Conservation (phyloP, 2,888 invertebrate genomes). For the Drosophila melanosoma region DNA sequence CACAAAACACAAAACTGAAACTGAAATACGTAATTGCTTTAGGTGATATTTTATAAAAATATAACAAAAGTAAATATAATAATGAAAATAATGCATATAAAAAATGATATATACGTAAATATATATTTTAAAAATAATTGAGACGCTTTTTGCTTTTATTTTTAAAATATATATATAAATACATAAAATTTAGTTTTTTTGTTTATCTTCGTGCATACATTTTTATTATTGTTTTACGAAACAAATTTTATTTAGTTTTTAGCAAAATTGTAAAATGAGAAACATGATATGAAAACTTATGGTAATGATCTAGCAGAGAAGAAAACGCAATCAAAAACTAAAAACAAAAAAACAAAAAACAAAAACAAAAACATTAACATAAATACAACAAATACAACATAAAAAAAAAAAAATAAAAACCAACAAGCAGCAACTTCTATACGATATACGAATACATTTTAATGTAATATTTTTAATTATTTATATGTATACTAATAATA, state of each 20-base stretch:
- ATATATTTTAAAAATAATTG: constrained; percentile 66
- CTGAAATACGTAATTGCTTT: constrained; percentile 84
- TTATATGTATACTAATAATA: constrained; percentile 85
- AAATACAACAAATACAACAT: constrained; percentile 33
- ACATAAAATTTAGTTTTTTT: constrained; percentile 54
- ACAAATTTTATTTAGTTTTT: constrained; percentile 83
- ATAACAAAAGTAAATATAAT: constrained; percentile 60
- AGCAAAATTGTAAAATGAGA: constrained; percentile 85
- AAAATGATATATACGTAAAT: constrained; percentile 52
- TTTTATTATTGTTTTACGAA: constrained; percentile 77
- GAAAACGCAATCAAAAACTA: constrained; percentile 74
- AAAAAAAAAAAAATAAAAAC: constrained; percentile 43
- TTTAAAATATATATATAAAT: constrained; percentile 57
- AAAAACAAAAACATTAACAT: constrained; percentile 45
- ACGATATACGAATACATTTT: constrained; percentile 84
- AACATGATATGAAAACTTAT: constrained; percentile 61
- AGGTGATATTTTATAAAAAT: constrained; percentile 83
- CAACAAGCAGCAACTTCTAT: constrained; percentile 79
- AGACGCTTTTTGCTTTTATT: constrained; percentile 65
- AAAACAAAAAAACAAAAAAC: constrained; percentile 63
- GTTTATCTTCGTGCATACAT: constrained; percentile 61
- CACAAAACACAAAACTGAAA: constrained; percentile 74
- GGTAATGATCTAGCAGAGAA: constrained; percentile 49
- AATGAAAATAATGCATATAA: constrained; percentile 55
- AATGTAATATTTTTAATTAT: constrained; percentile 84